Evolutionary conservation across 2,888 invertebrate species (phyloP).

Genomic region (Synergus itoensis): DNA sequence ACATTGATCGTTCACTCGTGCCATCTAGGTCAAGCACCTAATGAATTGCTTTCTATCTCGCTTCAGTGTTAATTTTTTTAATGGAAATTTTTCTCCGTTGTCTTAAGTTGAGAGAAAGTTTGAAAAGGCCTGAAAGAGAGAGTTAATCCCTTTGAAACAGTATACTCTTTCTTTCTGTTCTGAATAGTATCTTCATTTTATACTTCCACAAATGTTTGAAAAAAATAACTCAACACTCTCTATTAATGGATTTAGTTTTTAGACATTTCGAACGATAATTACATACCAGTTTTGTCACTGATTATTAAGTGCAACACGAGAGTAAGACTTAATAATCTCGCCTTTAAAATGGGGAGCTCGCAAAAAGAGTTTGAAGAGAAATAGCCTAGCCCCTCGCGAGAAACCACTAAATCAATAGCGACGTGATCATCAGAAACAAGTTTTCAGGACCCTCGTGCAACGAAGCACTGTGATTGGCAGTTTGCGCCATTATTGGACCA

Average conservation of each 20-base stretch:
- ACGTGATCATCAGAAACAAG: conserved; percentile 70
- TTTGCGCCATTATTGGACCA: background rate
- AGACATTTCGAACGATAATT: too few relatives aligned
- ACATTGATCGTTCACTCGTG: conserved; percentile 12
- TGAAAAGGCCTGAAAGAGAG: background rate
- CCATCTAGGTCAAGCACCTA: conserved; percentile 29
- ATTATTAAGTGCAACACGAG: conserved; percentile 50
- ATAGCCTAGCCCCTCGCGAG: conserved; percentile 59
- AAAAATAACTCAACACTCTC: too few relatives aligned
- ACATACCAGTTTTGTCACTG: too few relatives aligned
- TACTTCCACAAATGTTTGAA: too few relatives aligned
- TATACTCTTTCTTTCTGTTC: conserved; percentile 35
- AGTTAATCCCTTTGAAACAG: background rate
- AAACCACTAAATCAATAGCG: conserved; percentile 72
- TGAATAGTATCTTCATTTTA: too few relatives aligned
- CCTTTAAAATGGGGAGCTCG: conserved; percentile 51
- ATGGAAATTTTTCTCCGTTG: background rate
- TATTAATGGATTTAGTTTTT: too few relatives aligned
- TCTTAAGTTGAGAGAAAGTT: conserved; percentile 22
- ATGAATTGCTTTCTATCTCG: conserved; percentile 16
- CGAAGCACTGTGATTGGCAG: conserved; percentile 46
- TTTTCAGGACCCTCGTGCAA: conserved; percentile 57
- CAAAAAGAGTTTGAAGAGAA: conserved; percentile 46
- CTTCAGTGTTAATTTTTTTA: conserved; percentile 14
- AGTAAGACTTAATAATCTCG: conserved; percentile 67